Conservation (phyloP, 92 coral and sea anemone species). For the Micromussa lordhowensis region DNA sequence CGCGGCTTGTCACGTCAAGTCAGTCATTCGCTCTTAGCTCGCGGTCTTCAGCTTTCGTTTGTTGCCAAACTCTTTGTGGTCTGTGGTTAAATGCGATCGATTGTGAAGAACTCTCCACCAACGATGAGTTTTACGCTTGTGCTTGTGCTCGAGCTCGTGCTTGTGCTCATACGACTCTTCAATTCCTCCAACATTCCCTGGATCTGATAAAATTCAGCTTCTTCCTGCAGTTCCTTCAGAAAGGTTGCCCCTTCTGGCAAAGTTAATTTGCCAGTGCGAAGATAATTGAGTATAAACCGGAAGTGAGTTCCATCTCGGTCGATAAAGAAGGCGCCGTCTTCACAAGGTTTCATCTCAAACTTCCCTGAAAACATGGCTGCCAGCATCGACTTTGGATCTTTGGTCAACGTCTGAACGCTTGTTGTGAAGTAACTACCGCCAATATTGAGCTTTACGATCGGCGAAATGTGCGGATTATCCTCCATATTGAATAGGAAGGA, state of each 20-base stretch:
- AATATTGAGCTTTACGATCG: conserved; percentile 61
- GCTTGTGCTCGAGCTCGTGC: too few species aligned
- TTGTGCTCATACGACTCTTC: too few species aligned
- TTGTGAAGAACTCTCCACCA: too few species aligned
- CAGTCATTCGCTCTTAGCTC: too few species aligned
- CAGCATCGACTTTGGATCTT: conserved; percentile 80
- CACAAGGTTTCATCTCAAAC: conserved; percentile 71
- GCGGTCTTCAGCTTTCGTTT: too few species aligned
- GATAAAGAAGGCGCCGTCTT: conserved; percentile 76
- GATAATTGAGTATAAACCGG: conserved; percentile 64
- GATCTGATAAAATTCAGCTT: conserved; percentile 56
- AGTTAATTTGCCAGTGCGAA: conserved; percentile 60
- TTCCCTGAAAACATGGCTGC: conserved; percentile 79
- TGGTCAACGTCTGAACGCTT: conserved; percentile 63
- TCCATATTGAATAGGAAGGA: conserved; percentile 24
- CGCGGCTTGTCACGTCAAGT: too few species aligned
- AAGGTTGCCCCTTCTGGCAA: conserved; percentile 44
- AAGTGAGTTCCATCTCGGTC: conserved; percentile 82
- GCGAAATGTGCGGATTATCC: conserved; percentile 43
- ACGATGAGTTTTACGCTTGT: too few species aligned
- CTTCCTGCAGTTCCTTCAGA: conserved; percentile 56
- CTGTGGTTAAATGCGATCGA: too few species aligned
- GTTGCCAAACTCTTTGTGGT: too few species aligned
- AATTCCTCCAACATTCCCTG: conserved; percentile 40
- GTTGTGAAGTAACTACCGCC: conserved; percentile 74